Evolutionary conservation across 2,888 invertebrate genomes (phyloP), one percentile per base, ranked within the genome.

Genomic region (Chloroclystis v-ata): DNA sequence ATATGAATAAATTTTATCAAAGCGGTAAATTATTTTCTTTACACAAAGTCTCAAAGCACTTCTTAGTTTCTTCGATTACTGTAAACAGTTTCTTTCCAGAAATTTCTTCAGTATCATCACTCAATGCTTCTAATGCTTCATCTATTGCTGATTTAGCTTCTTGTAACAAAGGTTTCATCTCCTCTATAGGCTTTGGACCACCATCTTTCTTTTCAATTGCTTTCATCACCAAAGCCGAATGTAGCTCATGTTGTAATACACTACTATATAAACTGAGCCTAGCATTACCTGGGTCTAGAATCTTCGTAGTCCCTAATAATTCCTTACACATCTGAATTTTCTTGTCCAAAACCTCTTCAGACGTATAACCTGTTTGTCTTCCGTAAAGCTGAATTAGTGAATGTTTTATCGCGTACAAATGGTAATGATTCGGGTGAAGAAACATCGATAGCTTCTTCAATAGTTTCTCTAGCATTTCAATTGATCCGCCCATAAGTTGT

Each of bases 361-460:
- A 89, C 28, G 91, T 82, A 56, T 91, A 91, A 14, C 90, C 92
- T 30, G 88, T 80, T 52, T 93, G 92, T 54, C 92, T 90, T 5
- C 95, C 94, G 68, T 93, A 94, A 39, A 96, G 72, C 69, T 96
- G 96, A 41, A 96, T 88, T 24, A 96, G 78, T 0, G 95, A 93
- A 76, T 96, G 96, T 61, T 94, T 94, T 6, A 95, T 89, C 0
- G 94, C 91, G 64, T 94, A 95, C 56, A 94, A 89, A 61, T 95
- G 94, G 71, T 95, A 96, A 78, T 96, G 96, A 68, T 95, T 92
- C 0, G 93, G 92, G 79, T 96, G 96, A 45, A 96, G 81, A 60
- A 96, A 93, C 52, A 91, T 91, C 1, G 92, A 90, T 41, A 95
- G 78, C 59, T 94, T 92, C 37, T 90, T 89, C 6, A 94, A 67